Evolutionary conservation across 2,888 invertebrate species (phyloP), one percentile per base, ranked within the genome.

Genomic region (Muschampia plurimacula): DNA sequence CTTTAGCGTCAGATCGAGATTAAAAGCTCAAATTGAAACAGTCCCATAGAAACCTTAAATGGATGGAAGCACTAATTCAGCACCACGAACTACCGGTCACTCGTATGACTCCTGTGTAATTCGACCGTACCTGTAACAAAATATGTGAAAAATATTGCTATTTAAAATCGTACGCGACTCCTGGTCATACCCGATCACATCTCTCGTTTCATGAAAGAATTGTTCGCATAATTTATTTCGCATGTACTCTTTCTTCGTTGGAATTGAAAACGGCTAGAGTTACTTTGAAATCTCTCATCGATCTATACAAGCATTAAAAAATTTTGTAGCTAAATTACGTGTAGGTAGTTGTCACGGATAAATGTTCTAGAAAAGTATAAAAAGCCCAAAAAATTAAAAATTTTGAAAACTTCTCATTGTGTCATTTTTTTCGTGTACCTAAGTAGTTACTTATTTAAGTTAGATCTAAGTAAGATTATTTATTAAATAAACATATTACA

Each of bases 81-180:
- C 15, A 52, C 49, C 49, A 52, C 49, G 49, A 46, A 13, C 46
- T 87, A 84, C 86, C 88, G 86, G 86, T 74, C 82, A 83, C 82
- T 90, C 88, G 36, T 84, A 88, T 90, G 85, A 86, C 89, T 84
- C 81, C 79, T 80, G 74, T 86, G 92, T 88, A 91, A 92, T 84
- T 77, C 81, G 91, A 92, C 72, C 83, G 76, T 77, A 77, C 81
- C 81, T 88, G 88, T 91, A 89, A 90, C 90, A 91, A 91, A 91
- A 22, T 22, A 22, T 22, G 22, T 22, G 82, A 83, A 86, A 91
- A 86, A 85, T 85, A 90, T 89, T 86, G 85, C 82, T 79, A 81
- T 86, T 80, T 84, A 83, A 83, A 85, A 75, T 15, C 81, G 82
- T 73, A 72, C 77, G 71, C 39, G 67, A 67, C 60, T 73, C 36